Percentiles rank a stretch among this genome's conserved stretches.
Conservation (phyloP, 2,888 invertebrate genomes). For the Venusia cambrica region DNA sequence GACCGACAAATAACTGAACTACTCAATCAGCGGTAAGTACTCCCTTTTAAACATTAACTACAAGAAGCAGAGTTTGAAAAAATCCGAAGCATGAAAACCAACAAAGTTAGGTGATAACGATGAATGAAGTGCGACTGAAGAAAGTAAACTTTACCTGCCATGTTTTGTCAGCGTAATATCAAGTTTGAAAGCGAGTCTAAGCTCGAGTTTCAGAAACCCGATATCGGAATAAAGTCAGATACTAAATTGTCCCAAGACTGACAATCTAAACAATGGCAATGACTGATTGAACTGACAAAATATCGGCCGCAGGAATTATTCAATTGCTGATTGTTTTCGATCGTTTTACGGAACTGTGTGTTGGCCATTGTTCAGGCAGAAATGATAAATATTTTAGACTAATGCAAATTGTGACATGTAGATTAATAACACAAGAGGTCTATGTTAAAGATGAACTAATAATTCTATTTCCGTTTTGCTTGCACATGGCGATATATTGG, state of each 20-base stretch:
- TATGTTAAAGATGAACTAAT: constrained; percentile 50
- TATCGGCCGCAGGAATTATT: constrained; percentile 38
- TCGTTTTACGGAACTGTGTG: constrained; percentile 65
- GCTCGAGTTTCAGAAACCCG: constrained; percentile 16
- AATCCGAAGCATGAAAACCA: no score
- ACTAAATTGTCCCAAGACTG: constrained; percentile 15
- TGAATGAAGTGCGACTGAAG: no score
- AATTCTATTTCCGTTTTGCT: constrained; percentile 45
- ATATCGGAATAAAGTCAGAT: constrained; percentile 15
- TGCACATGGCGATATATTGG: no score
- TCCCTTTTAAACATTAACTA: no score
- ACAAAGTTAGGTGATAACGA: no score
- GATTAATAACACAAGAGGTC: constrained; percentile 57
- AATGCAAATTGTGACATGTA: constrained; percentile 57
- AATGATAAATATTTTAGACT: constrained; percentile 64
- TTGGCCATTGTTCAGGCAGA: constrained; percentile 64
- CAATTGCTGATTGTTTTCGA: constrained; percentile 50
- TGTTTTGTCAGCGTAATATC: not conserved
- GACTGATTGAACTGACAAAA: constrained; percentile 32
- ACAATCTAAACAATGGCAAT: constrained; percentile 27
- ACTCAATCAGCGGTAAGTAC: no score
- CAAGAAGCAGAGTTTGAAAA: no score
- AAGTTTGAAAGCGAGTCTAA: constrained; percentile 3
- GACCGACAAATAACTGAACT: no score
- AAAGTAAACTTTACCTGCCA: constrained; percentile 1